A percentile compares a stretch with the other conserved stretches of the same genome.
phyloP scores from a whole-genome alignment of 2,113 vertebrate genomes.

The Corythaeola cristata region DNA sequence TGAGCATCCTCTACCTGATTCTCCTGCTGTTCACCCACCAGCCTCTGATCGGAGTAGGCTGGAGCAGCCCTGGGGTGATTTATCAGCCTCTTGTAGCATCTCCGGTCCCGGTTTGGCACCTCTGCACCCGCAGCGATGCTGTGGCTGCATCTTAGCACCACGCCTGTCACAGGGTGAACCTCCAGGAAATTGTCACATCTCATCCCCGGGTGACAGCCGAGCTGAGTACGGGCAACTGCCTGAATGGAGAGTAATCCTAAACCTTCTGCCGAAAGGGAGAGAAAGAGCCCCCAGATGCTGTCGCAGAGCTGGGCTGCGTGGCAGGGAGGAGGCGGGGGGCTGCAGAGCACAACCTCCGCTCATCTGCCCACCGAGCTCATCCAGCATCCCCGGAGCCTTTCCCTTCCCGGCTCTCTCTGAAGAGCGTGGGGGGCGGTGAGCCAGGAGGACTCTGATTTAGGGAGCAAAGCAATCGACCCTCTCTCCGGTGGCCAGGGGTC shows the following conservation, averaged over 20 bases:
- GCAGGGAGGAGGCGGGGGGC: background rate
- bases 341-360: background rate
- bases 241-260: slow-evolving; percentile 6
- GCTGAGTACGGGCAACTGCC: background rate
- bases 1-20: background rate
- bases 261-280: background rate
- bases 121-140: background rate
- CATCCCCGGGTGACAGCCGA: background rate
- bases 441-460: background rate
- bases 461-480: background rate
- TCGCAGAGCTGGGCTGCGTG: background rate
- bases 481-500: background rate
- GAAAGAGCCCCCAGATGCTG: background rate
- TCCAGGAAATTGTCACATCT: background rate
- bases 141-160: background rate
- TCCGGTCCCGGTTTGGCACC: background rate
- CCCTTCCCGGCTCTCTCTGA: background rate
- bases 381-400: background rate
- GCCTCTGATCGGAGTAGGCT: background rate
- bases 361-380: background rate
- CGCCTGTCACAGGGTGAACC: background rate
- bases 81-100: background rate
- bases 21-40: background rate
- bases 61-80: background rate
- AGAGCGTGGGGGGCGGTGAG: background rate